Conservation (phyloP, 2,888 invertebrate species). For the Shargacucullia verbasci region DNA sequence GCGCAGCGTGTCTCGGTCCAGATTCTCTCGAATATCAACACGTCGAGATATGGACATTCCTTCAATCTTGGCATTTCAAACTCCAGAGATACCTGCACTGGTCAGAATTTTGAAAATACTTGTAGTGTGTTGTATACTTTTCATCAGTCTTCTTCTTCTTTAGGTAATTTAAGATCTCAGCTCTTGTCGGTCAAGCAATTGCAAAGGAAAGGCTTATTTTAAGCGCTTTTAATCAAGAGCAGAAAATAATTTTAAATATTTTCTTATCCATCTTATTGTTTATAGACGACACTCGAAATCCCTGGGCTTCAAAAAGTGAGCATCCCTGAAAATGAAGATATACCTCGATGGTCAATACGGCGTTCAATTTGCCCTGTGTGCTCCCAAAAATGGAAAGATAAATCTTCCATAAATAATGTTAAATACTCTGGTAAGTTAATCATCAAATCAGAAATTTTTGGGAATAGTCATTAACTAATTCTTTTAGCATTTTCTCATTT, state of each 20-base stretch:
- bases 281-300: constrained; percentile 70
- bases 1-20: constrained; percentile 75
- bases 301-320: constrained; percentile 73
- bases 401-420: constrained; percentile 75
- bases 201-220: too few species aligned
- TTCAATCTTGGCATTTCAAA: constrained; percentile 80
- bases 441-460: not conserved
- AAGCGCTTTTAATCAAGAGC: too few species aligned
- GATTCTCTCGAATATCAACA: constrained; percentile 79
- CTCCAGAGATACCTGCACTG: constrained; percentile 66
- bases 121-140: too few species aligned
- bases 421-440: constrained; percentile 76
- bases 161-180: too few species aligned
- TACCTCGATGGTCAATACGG: constrained; percentile 82
- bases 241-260: too few species aligned
- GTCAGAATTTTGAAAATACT: constrained; percentile 52
- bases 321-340: constrained; percentile 56
- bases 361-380: constrained; percentile 84
- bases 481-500: too few species aligned
- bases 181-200: too few species aligned
- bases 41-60: constrained; percentile 85
- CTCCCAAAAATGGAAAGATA: constrained; percentile 84
- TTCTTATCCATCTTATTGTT: constrained; percentile 10
- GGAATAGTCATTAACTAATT: too few species aligned
- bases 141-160: too few species aligned